These are phyloP conservation scores for Labroides dimidiatus DNA, from an alignment of 2,797 vertebrate species.

Conservation along the genomic window DNA sequence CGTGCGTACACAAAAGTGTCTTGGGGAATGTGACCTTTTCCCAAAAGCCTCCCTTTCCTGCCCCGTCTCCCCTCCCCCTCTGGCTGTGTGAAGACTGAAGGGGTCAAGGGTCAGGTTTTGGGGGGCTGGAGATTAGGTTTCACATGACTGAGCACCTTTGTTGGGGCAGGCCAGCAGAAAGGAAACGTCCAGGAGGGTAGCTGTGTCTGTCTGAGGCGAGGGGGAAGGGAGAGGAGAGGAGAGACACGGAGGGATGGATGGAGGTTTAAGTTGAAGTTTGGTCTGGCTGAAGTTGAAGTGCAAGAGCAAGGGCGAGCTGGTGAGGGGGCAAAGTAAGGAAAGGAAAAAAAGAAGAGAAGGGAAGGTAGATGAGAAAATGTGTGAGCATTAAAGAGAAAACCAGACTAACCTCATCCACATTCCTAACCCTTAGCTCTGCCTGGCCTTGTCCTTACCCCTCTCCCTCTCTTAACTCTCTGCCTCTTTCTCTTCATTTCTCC, in stretches of 20 bases:
- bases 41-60: conserved; percentile 85
- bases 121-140: conserved; percentile 87
- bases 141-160: conserved; percentile 90
- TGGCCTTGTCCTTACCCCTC: conserved; percentile 35
- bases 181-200: conserved; percentile 86
- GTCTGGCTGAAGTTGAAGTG: conserved; percentile 66
- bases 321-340: conserved; percentile 6
- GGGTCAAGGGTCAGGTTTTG: conserved; percentile 85
- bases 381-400: conserved; percentile 53
- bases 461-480: conserved; percentile 27
- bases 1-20: conserved; percentile 77
- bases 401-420: conserved; percentile 56
- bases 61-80: conserved; percentile 80
- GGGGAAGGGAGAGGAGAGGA: conserved; percentile 34
- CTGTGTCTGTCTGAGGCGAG: conserved; percentile 81
- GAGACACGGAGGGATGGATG: conserved; percentile 59
- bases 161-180: conserved; percentile 83
- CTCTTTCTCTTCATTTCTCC: conserved; percentile 27
- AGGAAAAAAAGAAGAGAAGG: conserved; percentile 12
- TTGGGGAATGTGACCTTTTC: conserved; percentile 85
- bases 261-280: conserved; percentile 62
- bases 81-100: conserved; percentile 84
- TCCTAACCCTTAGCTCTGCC: conserved; percentile 41
- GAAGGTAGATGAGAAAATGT: conserved; percentile 36
- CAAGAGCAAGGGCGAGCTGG: conserved; percentile 37